Base-by-base conservation (phyloP, 2,888 invertebrate genomes). In the Eledona agricola region DNA sequence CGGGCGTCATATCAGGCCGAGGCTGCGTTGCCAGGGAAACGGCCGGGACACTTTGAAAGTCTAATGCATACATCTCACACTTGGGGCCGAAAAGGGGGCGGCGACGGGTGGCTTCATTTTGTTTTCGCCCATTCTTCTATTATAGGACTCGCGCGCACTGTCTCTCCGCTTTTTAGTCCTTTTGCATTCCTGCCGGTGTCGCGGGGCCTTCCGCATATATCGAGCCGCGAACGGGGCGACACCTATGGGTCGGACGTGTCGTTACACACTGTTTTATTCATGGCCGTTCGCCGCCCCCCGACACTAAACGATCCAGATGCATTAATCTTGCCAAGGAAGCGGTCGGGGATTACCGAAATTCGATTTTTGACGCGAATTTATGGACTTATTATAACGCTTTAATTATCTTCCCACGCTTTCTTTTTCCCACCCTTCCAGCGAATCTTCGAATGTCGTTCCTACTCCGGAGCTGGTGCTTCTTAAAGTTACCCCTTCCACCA, bases 21-120 rank as follows among this genome's bases (percentile, higher is more conserved):
- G 81, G 80, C 80, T 80, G 80, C 82, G 83, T 84, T 81, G 81
- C 83, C 80, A 82, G 80, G 83, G 81, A 80, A 80, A 83, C 83
- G 81, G 82, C 83, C 82, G 82, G 83, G 82, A 77, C 77, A 76
- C 76, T 76, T 76, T 76, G 75, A 76, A 76, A 76, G 76, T 76
- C 76, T 76, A 76, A 76, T 76, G 75, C 75, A 76, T 76, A 76
- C 75, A 76, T 75, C 75, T 76, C 76, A 76, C 76, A 75, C 75
- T 73, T 72, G 72, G 70, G 70, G 62, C 58, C 58, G 56, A 49
- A 50, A n/a, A 50, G 53, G 66, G 65, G 65, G 65, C 65, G 62
- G 64, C 60, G 65, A 59, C 62, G 59, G 55, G 57, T 59, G 69
- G 66, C 69, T 71, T 72, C 73, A 73, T 75, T 74, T 75, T 73